Evolutionary conservation across 2,113 vertebrate species (phyloP).

Genomic region (Archocentrus centrarchus): DNA sequence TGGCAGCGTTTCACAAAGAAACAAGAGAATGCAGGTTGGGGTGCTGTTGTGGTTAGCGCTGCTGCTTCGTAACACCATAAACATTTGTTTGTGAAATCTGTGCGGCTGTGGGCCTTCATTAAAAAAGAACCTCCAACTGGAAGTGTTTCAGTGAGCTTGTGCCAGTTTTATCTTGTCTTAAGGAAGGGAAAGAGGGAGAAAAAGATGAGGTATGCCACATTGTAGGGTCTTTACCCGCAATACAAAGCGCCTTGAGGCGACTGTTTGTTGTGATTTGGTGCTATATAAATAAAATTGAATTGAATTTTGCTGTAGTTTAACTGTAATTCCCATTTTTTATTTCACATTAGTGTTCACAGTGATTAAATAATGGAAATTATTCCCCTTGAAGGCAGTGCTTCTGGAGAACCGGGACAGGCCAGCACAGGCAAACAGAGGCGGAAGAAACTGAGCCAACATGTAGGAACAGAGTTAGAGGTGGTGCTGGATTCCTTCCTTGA

Average conservation of each 20-base stretch:
- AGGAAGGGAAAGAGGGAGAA: too few relatives aligned
- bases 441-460: background rate
- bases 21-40: background rate
- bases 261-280: too few relatives aligned
- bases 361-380: background rate
- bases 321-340: background rate
- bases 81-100: background rate
- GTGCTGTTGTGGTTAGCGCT: background rate
- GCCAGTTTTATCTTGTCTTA: background rate
- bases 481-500: slow-evolving; percentile 60
- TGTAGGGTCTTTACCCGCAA: too few relatives aligned
- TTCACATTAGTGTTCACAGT: background rate
- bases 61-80: background rate
- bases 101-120: background rate
- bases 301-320: background rate
- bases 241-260: too few relatives aligned
- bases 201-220: too few relatives aligned
- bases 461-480: slow-evolving; percentile 46
- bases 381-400: slow-evolving; percentile 4
- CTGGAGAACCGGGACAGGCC: background rate
- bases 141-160: background rate
- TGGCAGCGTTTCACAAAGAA: background rate
- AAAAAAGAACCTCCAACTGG: background rate
- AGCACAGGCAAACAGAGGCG: background rate
- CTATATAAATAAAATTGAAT: too few relatives aligned